Evolutionary conservation across 1,140 invertebrate species (phyloP).

Genomic region (Tetranychus cinnabarinus): DNA sequence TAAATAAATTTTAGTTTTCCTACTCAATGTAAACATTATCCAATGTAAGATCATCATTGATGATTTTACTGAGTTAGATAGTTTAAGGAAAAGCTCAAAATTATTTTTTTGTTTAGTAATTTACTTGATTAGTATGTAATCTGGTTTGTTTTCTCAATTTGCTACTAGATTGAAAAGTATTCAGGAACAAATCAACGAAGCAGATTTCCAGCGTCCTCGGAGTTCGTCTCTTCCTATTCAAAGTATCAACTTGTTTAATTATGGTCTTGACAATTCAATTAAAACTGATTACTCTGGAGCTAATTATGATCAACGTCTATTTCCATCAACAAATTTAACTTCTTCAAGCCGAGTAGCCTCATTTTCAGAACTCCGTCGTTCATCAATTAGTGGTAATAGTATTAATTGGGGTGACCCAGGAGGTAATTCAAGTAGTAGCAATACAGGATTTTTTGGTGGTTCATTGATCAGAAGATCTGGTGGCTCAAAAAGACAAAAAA

Average conservation of each 20-base stretch:
- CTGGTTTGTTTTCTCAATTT: not conserved
- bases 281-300: not conserved
- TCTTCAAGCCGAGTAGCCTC: slow-evolving; percentile 21
- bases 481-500: slow-evolving; percentile 1
- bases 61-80: no score
- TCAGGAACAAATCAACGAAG: slow-evolving; percentile 43
- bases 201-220: slow-evolving; percentile 45
- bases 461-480: not conserved
- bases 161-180: slow-evolving; percentile 43
- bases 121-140: not conserved
- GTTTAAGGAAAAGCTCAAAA: not conserved
- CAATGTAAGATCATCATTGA: no score
- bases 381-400: slow-evolving; percentile 8
- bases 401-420: not conserved
- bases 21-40: no score
- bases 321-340: not conserved
- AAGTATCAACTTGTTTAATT: slow-evolving; percentile 19
- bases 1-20: not conserved
- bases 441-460: not conserved
- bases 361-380: slow-evolving; percentile 15
- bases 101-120: not conserved
- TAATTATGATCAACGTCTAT: not conserved
- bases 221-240: slow-evolving; percentile 82
- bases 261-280: not conserved
- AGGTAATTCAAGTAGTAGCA: not conserved